Evolutionary conservation across 2,888 invertebrate species (phyloP), one percentile per base, ranked within the genome.

Genomic region (Drosophila anomalata): DNA sequence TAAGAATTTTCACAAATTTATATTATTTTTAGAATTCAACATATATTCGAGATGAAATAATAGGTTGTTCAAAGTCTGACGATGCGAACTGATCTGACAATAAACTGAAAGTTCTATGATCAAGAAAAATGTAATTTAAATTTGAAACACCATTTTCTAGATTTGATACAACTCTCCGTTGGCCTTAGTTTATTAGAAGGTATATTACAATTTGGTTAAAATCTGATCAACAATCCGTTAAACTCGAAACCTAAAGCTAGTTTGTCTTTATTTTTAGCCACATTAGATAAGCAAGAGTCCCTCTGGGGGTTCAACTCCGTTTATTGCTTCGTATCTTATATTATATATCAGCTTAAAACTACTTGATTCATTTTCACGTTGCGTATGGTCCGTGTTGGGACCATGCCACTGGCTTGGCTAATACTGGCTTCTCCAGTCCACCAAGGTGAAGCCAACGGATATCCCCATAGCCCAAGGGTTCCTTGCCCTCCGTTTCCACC

Each of bases 341-440:
- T 60, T 77, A 73, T 46, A 59, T 60, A 61, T 52, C 73, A 84
- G 42, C 77, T 78, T 78, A 80, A 8, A 48, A 24, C 65, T 60
- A 39, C 52, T 58, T 69, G 44, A 60, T 54, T 57, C 53, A 60
- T 77, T 53, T 57, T 74, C 74, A 78, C 76, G 76, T 71, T 54
- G 65, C 56, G 31, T 67, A 62, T 51, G 57, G 65, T 51, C 54
- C 14, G 24, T 11, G 33, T 4, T 20, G 20, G 41, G 46, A 70
- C 65, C 71, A 57, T 58, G 71, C 71, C 50, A 24, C 46, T 54
- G 52, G 70, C 55, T 70, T 70, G 70, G 71, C 58, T 79, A 79
- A 78, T 79, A 83, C 83, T 83, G 80, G 70, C 55, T 61, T 47
- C 70, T 70, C 67, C 76, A 68, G 54, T 60, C 52, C 41, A 54